A percentile compares a stretch with the other conserved stretches of the same genome.
Evolutionary conservation across 1,140 invertebrate species (phyloP).

Genomic region (Anthonomus grandis): DNA sequence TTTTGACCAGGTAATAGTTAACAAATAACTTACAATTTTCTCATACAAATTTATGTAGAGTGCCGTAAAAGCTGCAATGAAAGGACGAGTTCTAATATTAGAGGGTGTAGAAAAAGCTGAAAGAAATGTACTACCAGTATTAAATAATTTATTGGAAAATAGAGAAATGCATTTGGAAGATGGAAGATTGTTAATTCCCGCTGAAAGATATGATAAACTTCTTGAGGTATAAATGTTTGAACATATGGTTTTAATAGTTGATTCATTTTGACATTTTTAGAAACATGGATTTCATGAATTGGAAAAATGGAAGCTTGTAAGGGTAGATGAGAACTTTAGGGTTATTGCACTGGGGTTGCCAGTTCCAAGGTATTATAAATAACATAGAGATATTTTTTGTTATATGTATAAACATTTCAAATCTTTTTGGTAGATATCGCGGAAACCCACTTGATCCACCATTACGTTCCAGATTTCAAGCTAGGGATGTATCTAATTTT

Average conservation of each 20-base stretch:
- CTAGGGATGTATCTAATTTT: slow-evolving; percentile 69
- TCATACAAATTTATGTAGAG: slow-evolving; percentile 56
- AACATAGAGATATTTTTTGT: background rate
- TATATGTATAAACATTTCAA: background rate
- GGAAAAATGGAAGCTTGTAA: slow-evolving; percentile 80
- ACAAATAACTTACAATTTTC: no score
- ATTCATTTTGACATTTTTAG: slow-evolving; percentile 50
- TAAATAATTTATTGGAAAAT: slow-evolving; percentile 99
- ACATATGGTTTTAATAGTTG: background rate
- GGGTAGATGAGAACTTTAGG: slow-evolving; percentile 88
- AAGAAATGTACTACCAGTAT: slow-evolving; percentile 90
- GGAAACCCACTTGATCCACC: slow-evolving; percentile 96
- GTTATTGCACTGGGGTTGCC: slow-evolving; percentile 89
- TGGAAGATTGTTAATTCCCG: slow-evolving; percentile 87
- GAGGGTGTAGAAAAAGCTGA: slow-evolving; percentile 98
- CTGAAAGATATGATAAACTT: slow-evolving; percentile 86
- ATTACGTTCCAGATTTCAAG: slow-evolving; percentile 91
- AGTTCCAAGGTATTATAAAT: slow-evolving; percentile 66
- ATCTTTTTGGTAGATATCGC: slow-evolving; percentile 56
- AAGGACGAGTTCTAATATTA: slow-evolving; percentile 87
- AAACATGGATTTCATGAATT: slow-evolving; percentile 75
- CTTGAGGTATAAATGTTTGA: slow-evolving; percentile 59
- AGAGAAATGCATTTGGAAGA: slow-evolving; percentile 98
- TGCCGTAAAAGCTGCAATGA: slow-evolving; percentile 84
- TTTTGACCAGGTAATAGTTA: slow-evolving; percentile 80